These are phyloP conservation scores for Psettodes erumei DNA, from an alignment of 2,113 vertebrate species.

Conservation along the genomic window DNA sequence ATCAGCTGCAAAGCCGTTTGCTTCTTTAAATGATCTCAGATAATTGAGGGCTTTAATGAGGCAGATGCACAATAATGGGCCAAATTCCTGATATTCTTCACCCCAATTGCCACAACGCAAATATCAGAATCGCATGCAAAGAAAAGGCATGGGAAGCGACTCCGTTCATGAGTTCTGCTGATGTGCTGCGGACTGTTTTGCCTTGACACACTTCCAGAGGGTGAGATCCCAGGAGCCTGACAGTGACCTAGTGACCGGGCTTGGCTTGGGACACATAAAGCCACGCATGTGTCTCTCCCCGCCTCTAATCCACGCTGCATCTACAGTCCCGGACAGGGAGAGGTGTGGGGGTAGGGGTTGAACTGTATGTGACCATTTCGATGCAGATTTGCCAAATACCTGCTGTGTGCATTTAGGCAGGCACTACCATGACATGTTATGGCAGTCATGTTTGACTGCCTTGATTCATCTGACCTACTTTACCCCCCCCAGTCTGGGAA, in stretches of 20 bases:
- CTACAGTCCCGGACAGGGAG: conserved; percentile 26
- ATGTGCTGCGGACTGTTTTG: not conserved
- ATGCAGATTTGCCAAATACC: conserved; percentile 24
- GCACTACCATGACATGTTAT: conserved; percentile 38
- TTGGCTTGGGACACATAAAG: conserved; percentile 42
- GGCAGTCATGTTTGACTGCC: conserved; percentile 65
- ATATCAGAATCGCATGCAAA: not conserved
- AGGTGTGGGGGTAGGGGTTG: not conserved
- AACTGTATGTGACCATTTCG: conserved; percentile 9
- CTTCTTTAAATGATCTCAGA: not conserved
- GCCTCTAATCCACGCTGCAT: conserved; percentile 62
- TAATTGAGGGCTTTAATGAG: not conserved
- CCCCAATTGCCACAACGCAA: not conserved
- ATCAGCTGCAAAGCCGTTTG: not conserved
- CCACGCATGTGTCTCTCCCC: conserved; percentile 29
- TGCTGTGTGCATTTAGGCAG: conserved; percentile 33
- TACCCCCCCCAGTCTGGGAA: conserved; percentile 53
- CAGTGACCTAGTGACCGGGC: conserved; percentile 74
- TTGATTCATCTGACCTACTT: conserved; percentile 84
- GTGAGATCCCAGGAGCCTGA: conserved; percentile 50
- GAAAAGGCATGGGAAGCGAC: not conserved
- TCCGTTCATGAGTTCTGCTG: not conserved
- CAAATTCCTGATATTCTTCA: not conserved
- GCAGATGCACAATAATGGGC: not conserved
- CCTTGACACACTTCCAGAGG: conserved; percentile 32